phyloP scores from a whole-genome alignment of 2,797 vertebrate species.

The Oryzias dopingdopingensis region DNA sequence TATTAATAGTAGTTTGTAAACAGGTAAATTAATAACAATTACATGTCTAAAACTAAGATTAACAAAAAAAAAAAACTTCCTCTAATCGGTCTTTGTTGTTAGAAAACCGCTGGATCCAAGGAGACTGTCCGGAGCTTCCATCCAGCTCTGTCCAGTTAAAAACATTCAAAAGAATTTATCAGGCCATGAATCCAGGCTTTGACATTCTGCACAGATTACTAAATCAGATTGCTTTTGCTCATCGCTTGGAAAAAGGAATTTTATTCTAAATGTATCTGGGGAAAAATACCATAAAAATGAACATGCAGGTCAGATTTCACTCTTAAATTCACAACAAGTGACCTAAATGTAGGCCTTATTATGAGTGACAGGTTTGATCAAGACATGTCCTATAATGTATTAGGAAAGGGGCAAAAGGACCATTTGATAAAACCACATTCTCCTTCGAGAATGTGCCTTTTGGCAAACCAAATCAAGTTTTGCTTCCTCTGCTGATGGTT shows the following conservation, averaged over 20 bases:
- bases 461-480: no score
- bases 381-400: background rate
- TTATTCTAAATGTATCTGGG: background rate
- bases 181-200: constrained; percentile 26
- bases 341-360: background rate
- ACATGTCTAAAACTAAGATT: background rate
- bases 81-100: no score
- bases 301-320: background rate
- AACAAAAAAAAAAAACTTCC: background rate
- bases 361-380: background rate
- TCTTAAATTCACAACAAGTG: background rate
- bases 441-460: background rate
- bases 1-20: background rate
- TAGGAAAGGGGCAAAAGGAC: background rate
- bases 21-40: background rate
- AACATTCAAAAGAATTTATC: constrained; percentile 19
- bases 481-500: no score
- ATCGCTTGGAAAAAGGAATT: constrained; percentile 25
- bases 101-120: background rate
- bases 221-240: background rate
- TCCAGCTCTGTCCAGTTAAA: background rate
- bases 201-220: background rate
- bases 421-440: background rate
- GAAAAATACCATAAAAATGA: constrained; percentile 1
- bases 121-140: background rate